Evolutionary conservation across 2,113 vertebrate species (phyloP), one percentile per base, ranked within the genome.

Genomic region (Coturnix japonica): DNA sequence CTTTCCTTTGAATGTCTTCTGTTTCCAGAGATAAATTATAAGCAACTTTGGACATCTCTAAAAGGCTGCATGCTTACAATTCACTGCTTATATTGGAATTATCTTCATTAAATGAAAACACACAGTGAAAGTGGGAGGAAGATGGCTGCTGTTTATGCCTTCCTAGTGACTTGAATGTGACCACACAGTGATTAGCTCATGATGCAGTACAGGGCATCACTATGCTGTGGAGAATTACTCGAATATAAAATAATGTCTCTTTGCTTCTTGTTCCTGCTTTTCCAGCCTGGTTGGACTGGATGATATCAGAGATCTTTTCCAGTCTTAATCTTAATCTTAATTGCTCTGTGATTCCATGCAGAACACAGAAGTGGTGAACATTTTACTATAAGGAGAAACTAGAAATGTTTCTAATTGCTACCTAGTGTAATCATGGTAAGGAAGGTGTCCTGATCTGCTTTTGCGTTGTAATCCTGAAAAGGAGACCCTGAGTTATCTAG

Each of bases 21-120:
- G 0, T 88, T 94, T 87, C 89, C 72, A 90, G 75, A 83, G 63
- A 51, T 51, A 92, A 84, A 80, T 74, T 69, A 74, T 53, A 66
- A 67, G 23, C 44, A n/a, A 92, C 54, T 63, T 51, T 61, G 41
- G 60, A 67, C 49, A 67, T 59, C 30, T 4, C 46, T 61, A 41
- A 83, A 85, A 41, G 61, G 39, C 9, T 49, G 43, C 11, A 11
- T 89, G 30, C 35, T 89, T 89, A 41, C 43, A 81, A 81, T 84
- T 69, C 76, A 59, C 59, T 79, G 54, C 31, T 74, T 77, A 16
- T 49, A 67, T 56, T 64, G 47, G 41, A 76, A 44, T 89, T 83
- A 47, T 16, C 46, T 66, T 66, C 63, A 51, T 74, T 30, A 81
- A 89, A 81, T 74, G 19, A 86, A 71, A 74, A 71, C 44, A 49